Evolutionary conservation across 1,140 invertebrate genomes (phyloP), one percentile per base, ranked within the genome.

Genomic region (Orussus abietinus): DNA sequence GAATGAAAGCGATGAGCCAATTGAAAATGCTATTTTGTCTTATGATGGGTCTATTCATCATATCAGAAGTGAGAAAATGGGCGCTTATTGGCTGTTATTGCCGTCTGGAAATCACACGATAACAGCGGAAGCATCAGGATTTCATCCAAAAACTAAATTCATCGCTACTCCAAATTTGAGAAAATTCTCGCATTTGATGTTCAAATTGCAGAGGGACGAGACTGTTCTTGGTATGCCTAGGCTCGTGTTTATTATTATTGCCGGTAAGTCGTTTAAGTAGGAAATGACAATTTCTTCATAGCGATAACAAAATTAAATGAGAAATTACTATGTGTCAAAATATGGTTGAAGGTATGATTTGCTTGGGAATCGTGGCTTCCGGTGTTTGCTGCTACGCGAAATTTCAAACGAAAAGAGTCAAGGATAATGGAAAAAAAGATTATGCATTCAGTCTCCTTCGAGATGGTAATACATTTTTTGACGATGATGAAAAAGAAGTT

Each of bases 201-300:
- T 90, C 26, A 82, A 80, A 42, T 57, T 91, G 37, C 72, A 75
- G 18, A 69, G 67, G 15, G 80, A 89, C 58, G 80, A 82, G 39
- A 76, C 66, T 28, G 75, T 90, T 19, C 65, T 83, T 43, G 87
- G 87, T 1, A 69, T 91, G 69, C 83, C 87, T 0, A 72, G 85
- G 21, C 65, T 85, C 5, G 72, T 83, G 1, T 90, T 90, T 57
- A 78, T 90, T 28, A 76, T 87, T 45, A 54, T 88, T 3, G 68
- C 81, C 44, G 85, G 86, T 84, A 62, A 64, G 58, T 62, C 22
- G 12, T 28, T 40, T 26, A 17, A 37, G 32, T 26, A 45, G 43
- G 38, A 19, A 19, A 43, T 41, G 14, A 45, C 38, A 35, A n/a
- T n/a, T n/a, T n/a, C n/a, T 46, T 42, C 2, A 66, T 75, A 6